These are phyloP conservation scores for Felis catus DNA, from an alignment of 2,113 vertebrate genomes.

Conservation along the genomic window F.catus_Fca126_mat1.0 CM031417.1:110965001-110965500, in stretches of 20 bases:
- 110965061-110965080: not conserved
- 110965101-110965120: not conserved
- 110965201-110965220: not conserved
- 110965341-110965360: not conserved
- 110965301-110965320: not conserved
- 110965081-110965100: not conserved
- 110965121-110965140: not conserved
- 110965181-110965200: not conserved
- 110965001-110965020: constrained; percentile 31
- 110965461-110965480: not conserved
- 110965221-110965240: not conserved
- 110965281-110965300: not conserved
- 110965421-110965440: not conserved
- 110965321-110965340: not conserved
- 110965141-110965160: not conserved
- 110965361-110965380: not conserved
- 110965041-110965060: not conserved
- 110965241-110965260: not conserved
- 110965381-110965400: not conserved
- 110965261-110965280: not conserved
- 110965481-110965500: constrained; percentile 10
- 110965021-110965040: not conserved
- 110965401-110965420: not conserved
- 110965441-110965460: not conserved
- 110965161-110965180: constrained; percentile 13